phyloP scores from a whole-genome alignment of 1,140 invertebrate species.

The Muscidifurax raptorellus region DNA sequence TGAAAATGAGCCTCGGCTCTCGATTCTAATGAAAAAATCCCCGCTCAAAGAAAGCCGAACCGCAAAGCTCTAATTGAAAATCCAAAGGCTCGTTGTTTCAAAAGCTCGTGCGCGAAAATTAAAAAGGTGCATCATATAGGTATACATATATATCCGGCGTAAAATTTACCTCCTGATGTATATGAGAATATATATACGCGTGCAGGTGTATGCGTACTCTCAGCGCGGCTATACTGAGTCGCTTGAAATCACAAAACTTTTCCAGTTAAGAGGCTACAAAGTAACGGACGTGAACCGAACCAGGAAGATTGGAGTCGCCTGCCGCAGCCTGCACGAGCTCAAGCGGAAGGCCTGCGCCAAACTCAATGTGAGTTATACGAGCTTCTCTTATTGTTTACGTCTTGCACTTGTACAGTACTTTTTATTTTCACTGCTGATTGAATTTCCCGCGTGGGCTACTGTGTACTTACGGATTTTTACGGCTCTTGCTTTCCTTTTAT shows the following conservation, averaged over 20 bases:
- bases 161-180: no score
- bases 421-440: constrained; percentile 9
- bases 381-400: background rate
- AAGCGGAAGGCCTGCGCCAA: constrained; percentile 81
- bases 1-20: no score
- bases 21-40: no score
- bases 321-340: constrained; percentile 79
- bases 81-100: no score
- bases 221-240: background rate
- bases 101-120: no score
- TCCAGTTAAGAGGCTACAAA: constrained; percentile 81
- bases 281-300: constrained; percentile 80
- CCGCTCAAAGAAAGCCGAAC: no score
- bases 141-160: no score
- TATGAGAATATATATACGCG: no score
- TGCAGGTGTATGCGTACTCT: background rate
- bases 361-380: constrained; percentile 78
- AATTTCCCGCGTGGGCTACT: no score
- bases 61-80: no score
- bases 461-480: background rate
- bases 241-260: constrained; percentile 42
- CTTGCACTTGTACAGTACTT: background rate
- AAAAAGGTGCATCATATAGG: no score
- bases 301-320: constrained; percentile 82
- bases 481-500: background rate